Conservation (phyloP, 2,797 vertebrate species). For the Rhabdophis nuchalis region DNA sequence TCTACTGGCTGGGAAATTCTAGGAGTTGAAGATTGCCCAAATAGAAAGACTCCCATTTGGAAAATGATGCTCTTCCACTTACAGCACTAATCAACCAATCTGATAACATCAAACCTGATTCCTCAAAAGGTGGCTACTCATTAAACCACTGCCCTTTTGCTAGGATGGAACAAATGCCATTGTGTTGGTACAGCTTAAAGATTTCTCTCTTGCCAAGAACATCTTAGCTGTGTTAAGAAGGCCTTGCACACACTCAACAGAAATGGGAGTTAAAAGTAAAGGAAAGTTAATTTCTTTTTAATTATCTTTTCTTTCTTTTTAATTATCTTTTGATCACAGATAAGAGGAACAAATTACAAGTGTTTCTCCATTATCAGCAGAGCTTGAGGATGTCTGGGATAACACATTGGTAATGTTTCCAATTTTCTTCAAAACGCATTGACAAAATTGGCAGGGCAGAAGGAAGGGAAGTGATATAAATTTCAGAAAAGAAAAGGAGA, state of each 20-base stretch:
- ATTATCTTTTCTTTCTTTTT: constrained; percentile 69
- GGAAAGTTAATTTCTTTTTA: constrained; percentile 67
- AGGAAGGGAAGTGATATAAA: not conserved
- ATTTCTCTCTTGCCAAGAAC: constrained; percentile 46
- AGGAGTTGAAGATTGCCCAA: not conserved
- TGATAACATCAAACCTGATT: constrained; percentile 35
- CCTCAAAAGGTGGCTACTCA: constrained; percentile 33
- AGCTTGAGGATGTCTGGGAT: constrained; percentile 57
- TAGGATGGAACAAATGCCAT: constrained; percentile 54
- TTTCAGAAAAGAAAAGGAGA: not conserved
- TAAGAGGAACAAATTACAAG: constrained; percentile 64
- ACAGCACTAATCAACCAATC: constrained; percentile 27
- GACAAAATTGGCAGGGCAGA: constrained; percentile 23
- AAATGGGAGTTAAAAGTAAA: constrained; percentile 62
- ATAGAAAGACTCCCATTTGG: not conserved
- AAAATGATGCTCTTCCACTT: not conserved
- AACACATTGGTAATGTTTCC: constrained; percentile 50
- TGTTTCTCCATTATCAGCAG: constrained; percentile 61
- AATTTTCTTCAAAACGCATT: constrained; percentile 47
- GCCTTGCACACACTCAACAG: constrained; percentile 48
- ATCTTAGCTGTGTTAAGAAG: constrained; percentile 39
- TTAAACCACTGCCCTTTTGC: constrained; percentile 49
- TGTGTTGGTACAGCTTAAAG: constrained; percentile 47
- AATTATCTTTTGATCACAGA: constrained; percentile 71
- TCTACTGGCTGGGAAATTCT: not conserved